A percentile compares a stretch with the other conserved stretches of the same genome.
Conservation (phyloP, 2,113 vertebrate genomes). For the Euleptes europaea region DNA sequence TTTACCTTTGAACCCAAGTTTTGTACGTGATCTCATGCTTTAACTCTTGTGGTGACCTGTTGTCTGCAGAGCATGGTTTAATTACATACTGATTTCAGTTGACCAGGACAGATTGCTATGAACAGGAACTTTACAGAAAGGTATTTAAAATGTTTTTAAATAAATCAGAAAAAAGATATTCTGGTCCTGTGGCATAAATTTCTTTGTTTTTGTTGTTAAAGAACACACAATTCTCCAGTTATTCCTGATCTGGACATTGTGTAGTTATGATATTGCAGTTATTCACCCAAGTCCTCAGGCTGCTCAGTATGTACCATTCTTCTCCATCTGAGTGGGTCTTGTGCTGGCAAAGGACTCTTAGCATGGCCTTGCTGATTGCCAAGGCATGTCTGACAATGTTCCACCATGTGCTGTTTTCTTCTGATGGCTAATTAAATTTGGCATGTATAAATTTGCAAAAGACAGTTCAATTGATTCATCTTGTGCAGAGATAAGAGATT, state of each 20-base stretch:
- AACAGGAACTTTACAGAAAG: neutral
- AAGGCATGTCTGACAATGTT: slow-evolving; percentile 3
- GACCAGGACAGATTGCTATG: neutral
- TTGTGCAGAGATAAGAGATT: slow-evolving; percentile 44
- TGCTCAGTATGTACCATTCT: neutral
- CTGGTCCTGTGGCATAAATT: neutral
- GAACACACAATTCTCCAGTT: neutral
- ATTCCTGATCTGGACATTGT: neutral
- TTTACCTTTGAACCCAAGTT: neutral
- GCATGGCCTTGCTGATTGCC: neutral
- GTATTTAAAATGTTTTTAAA: neutral
- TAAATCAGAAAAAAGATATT: neutral
- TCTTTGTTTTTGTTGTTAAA: neutral
- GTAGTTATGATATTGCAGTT: neutral
- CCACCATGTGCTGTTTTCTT: slow-evolving; percentile 5
- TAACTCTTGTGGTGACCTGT: neutral
- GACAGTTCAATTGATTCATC: slow-evolving; percentile 46
- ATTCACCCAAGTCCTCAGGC: neutral
- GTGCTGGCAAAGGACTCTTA: neutral
- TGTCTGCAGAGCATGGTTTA: neutral
- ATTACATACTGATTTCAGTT: neutral
- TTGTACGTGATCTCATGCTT: neutral
- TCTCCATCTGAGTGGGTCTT: neutral
- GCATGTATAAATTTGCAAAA: slow-evolving; percentile 34
- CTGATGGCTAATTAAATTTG: slow-evolving; percentile 20